These are phyloP conservation scores for Lasioglossum figueresi DNA, from an alignment of 2,888 invertebrate species.

Conservation along the genomic window DNA sequence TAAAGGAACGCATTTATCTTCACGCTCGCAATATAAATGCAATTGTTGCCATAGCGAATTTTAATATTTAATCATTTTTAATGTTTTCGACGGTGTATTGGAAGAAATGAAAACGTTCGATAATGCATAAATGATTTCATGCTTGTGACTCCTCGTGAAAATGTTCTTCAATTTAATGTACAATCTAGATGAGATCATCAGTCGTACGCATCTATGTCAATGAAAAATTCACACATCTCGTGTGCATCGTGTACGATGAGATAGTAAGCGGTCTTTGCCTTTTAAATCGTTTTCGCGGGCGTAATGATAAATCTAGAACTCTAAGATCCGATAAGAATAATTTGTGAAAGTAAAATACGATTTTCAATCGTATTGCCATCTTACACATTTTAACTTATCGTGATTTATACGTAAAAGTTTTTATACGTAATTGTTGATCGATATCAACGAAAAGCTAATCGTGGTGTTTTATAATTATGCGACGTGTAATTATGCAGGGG, in stretches of 20 bases:
- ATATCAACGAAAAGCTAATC: not conserved
- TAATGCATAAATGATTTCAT: constrained; percentile 1
- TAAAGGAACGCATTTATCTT: constrained; percentile 16
- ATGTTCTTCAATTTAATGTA: not conserved
- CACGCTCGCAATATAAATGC: constrained; percentile 31
- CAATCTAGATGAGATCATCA: not conserved
- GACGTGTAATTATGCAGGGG: not conserved
- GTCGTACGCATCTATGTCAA: not conserved
- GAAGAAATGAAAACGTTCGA: constrained; percentile 16
- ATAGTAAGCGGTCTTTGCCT: not conserved
- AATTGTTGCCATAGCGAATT: constrained; percentile 6
- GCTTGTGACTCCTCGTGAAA: not conserved
- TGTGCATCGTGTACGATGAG: not conserved
- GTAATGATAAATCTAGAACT: not conserved
- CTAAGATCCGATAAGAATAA: not conserved
- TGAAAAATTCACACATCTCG: not conserved
- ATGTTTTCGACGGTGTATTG: not conserved
- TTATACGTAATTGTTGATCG: not conserved
- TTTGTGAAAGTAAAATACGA: not conserved
- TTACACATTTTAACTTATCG: not conserved
- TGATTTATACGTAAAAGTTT: not conserved
- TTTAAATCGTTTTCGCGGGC: not conserved
- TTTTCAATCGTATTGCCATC: not conserved
- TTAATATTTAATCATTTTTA: not conserved
- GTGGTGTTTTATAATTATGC: not conserved